These are phyloP conservation scores for Machimus atricapillus DNA, from an alignment of 2,888 invertebrate species.

Conservation along the genomic window DNA sequence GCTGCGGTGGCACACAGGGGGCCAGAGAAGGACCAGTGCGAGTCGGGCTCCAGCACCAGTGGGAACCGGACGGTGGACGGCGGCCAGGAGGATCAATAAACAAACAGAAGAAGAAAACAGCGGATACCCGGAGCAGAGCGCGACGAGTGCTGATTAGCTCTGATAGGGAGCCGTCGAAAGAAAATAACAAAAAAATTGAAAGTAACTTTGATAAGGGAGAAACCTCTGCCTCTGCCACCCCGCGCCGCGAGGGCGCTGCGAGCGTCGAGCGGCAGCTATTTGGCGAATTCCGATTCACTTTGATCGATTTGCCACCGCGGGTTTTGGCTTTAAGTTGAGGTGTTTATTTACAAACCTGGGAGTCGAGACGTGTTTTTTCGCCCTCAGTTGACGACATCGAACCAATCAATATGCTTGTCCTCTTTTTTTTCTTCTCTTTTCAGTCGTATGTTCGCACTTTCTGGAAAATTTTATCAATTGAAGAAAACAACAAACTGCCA, in stretches of 20 bases:
- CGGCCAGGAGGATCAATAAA: constrained; percentile 32
- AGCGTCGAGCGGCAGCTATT: background rate
- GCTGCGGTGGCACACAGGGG: background rate
- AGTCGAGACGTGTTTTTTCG: background rate
- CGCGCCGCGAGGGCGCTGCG: background rate
- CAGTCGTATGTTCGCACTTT: constrained; percentile 15
- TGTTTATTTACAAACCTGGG: constrained; percentile 37
- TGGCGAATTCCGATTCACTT: background rate
- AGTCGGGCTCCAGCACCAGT: background rate
- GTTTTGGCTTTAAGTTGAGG: background rate
- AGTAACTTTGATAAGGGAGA: constrained; percentile 1
- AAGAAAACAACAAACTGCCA: background rate
- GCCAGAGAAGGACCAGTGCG: background rate
- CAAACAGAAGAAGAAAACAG: constrained; percentile 36
- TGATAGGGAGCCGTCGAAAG: background rate
- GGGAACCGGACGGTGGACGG: constrained; percentile 28
- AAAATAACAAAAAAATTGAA: background rate
- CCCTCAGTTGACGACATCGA: constrained; percentile 25
- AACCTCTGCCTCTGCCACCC: background rate
- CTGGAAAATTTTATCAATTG: constrained; percentile 5
- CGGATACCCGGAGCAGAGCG: background rate
- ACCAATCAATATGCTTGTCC: constrained; percentile 12
- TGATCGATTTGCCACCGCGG: background rate
- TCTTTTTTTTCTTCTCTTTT: background rate
- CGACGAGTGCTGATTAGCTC: background rate